A percentile compares a stretch with the other conserved stretches of the same genome.
These are phyloP conservation scores for Galeopsomyia nigrocyanea DNA, from an alignment of 2,888 invertebrate genomes.

Conservation along the genomic window DNA sequence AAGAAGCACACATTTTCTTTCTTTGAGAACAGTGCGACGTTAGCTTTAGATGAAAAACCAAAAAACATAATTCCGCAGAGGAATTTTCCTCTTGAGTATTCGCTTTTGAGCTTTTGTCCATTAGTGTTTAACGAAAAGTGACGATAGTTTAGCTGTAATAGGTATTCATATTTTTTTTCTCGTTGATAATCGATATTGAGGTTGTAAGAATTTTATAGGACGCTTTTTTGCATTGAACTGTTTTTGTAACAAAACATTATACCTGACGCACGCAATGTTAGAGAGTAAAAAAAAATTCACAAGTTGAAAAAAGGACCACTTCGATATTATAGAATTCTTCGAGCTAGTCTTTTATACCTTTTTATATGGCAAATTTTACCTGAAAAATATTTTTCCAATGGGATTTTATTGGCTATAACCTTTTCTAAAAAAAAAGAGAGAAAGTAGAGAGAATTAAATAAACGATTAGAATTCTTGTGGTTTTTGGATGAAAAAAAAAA, in stretches of 20 bases:
- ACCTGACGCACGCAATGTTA: constrained; percentile 19
- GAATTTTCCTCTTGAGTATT: constrained; percentile 37
- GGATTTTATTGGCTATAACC: constrained; percentile 7
- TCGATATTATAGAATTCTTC: constrained; percentile 48
- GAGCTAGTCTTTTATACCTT: constrained; percentile 46
- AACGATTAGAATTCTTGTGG: constrained; percentile 25
- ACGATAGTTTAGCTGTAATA: constrained; percentile 10
- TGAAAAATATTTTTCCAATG: constrained; percentile 41
- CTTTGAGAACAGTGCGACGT: constrained; percentile 25
- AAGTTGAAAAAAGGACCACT: constrained; percentile 46
- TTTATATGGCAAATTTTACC: constrained; percentile 42
- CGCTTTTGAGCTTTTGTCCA: constrained; percentile 47
- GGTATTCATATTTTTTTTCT: constrained; percentile 6
- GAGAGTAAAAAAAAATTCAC: constrained; percentile 24
- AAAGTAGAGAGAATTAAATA: constrained; percentile 12
- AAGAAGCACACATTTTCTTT: constrained; percentile 3
- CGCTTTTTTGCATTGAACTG: not conserved
- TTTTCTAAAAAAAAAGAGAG: constrained; percentile 9
- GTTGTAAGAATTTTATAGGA: too few species aligned
- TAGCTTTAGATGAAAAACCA: constrained; percentile 24
- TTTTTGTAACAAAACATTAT: constrained; percentile 14
- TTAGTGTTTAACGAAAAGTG: constrained; percentile 35
- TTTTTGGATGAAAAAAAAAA: constrained; percentile 9
- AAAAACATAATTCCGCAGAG: constrained; percentile 2
- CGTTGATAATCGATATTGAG: not conserved